Percentiles rank a stretch among this genome's conserved stretches.
phyloP scores from a whole-genome alignment of 2,888 invertebrate genomes.

The Eustalomyia histrio region DNA sequence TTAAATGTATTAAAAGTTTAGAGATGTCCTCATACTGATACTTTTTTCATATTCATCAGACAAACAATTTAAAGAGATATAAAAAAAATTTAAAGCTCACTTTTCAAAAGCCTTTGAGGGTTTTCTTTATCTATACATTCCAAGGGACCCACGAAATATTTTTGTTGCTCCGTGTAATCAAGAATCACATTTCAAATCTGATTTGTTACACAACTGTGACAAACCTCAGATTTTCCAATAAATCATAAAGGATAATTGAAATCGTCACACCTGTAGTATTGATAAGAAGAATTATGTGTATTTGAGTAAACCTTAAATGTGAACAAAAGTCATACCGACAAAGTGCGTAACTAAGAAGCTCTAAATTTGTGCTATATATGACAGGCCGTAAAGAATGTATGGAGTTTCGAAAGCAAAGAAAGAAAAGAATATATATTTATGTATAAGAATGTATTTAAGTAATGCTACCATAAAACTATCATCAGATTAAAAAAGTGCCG shows the following conservation, averaged over 20 bases:
- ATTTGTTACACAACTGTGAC: constrained; percentile 4
- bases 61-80: too few species aligned
- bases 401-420: background rate
- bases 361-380: constrained; percentile 42
- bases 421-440: background rate
- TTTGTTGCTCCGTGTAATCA: background rate
- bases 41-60: too few species aligned
- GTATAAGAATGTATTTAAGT: too few species aligned
- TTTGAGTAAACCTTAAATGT: constrained; percentile 32
- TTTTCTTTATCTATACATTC: too few species aligned
- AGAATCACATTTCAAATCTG: constrained; percentile 3
- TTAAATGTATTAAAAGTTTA: too few species aligned
- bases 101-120: too few species aligned
- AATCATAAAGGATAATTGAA: constrained; percentile 58
- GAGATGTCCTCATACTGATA: too few species aligned
- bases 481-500: constrained; percentile 58
- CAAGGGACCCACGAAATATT: too few species aligned
- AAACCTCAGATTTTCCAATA: constrained; percentile 35
- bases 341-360: constrained; percentile 59
- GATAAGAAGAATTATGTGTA: constrained; percentile 22
- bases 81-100: too few species aligned
- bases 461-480: constrained; percentile 31
- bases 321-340: constrained; percentile 36
- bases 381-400: background rate
- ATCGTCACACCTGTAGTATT: constrained; percentile 57